A percentile compares a stretch with the other conserved stretches of the same genome.
These are phyloP conservation scores for Hylaeus anthracinus DNA, from an alignment of 1,140 invertebrate species.

Conservation along the genomic window DNA sequence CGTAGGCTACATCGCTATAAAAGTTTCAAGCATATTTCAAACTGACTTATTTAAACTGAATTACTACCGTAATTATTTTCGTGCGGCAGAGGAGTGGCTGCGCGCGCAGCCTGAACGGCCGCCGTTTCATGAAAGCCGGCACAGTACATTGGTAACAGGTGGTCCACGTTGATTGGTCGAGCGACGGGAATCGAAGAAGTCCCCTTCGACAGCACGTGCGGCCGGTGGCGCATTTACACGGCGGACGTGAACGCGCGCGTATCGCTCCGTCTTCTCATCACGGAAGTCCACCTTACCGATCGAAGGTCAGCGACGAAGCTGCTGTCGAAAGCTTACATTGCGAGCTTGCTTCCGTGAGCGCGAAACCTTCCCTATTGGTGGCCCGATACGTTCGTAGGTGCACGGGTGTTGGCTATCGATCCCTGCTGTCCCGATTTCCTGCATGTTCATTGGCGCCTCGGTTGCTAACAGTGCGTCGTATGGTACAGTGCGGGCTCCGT, in stretches of 20 bases:
- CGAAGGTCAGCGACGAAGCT: slow-evolving; percentile 6
- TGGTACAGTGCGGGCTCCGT: slow-evolving; percentile 35
- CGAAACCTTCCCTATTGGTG: slow-evolving; percentile 48
- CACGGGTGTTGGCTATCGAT: slow-evolving; percentile 60
- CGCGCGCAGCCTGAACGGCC: slow-evolving; percentile 40
- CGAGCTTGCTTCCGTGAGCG: slow-evolving; percentile 6
- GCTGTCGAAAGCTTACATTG: not conserved
- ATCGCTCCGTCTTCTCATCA: slow-evolving; percentile 1
- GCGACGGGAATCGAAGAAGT: slow-evolving; percentile 34
- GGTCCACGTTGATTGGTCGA: slow-evolving; percentile 73
- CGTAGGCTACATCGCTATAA: too few species aligned
- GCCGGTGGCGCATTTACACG: slow-evolving; percentile 47
- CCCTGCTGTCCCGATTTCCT: slow-evolving; percentile 53
- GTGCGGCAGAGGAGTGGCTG: not conserved
- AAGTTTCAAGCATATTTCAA: too few species aligned
- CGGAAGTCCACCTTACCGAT: slow-evolving; percentile 27
- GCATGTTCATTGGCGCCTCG: slow-evolving; percentile 53
- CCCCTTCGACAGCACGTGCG: slow-evolving; percentile 57
- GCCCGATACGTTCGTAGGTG: slow-evolving; percentile 27
- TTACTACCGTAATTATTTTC: too few species aligned
- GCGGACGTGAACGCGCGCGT: slow-evolving; percentile 37
- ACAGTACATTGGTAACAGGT: slow-evolving; percentile 71
- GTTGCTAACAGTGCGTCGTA: slow-evolving; percentile 48
- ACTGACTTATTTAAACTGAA: too few species aligned
- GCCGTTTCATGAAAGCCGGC: not conserved